These are phyloP conservation scores for Aspiorhynchus laticeps DNA, from an alignment of 2,113 vertebrate species.

Conservation along the genomic window DNA sequence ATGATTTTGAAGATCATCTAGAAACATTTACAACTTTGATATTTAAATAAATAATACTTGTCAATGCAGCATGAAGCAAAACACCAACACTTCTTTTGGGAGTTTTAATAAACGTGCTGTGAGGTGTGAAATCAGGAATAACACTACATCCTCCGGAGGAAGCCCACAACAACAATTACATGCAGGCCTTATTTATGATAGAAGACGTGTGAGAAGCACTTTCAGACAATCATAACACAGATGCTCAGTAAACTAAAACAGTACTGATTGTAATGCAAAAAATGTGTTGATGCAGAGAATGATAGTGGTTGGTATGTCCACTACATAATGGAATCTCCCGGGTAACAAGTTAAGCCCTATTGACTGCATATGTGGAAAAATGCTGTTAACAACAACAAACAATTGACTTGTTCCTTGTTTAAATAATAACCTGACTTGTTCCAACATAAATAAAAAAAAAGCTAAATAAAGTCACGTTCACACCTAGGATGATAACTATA, in stretches of 20 bases:
- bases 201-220: neutral
- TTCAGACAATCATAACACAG: neutral
- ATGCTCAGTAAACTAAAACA: neutral
- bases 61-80: constrained; percentile 4
- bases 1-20: neutral
- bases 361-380: neutral
- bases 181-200: neutral
- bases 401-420: neutral
- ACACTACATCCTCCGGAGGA: neutral
- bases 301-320: neutral
- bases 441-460: too few species aligned
- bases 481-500: too few species aligned
- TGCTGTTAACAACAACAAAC: neutral
- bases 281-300: neutral
- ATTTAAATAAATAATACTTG: neutral
- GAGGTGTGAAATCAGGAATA: constrained; percentile 38
- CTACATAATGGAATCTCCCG: neutral
- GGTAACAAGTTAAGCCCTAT: neutral
- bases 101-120: neutral
- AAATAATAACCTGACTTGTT: too few species aligned
- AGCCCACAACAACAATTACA: constrained; percentile 7
- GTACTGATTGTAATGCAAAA: neutral
- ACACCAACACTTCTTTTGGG: neutral
- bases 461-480: neutral
- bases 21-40: neutral